phyloP scores from a whole-genome alignment of 1,140 invertebrate genomes.

The Dendrolimus punctatus region DNA sequence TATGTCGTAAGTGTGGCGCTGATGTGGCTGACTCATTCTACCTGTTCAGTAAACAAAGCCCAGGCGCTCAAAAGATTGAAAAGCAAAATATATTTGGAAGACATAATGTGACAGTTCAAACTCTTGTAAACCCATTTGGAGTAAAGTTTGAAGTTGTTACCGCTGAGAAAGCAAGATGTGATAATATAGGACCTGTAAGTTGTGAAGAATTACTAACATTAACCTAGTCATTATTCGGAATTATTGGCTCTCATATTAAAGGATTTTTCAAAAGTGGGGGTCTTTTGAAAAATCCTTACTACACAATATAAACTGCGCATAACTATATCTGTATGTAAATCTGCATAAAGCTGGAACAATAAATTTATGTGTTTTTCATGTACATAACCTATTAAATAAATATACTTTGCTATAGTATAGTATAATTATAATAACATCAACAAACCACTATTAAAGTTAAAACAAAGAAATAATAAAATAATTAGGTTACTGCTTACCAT shows the following conservation, averaged over 20 bases:
- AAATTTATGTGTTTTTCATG: no score
- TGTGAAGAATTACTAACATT: slow-evolving; percentile 4
- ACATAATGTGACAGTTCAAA: slow-evolving; percentile 64
- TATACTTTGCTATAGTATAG: no score
- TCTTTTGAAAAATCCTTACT: no score
- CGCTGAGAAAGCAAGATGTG: slow-evolving; percentile 64
- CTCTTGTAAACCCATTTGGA: slow-evolving; percentile 68
- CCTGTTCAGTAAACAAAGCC: slow-evolving; percentile 63
- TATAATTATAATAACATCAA: no score
- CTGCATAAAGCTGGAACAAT: no score
- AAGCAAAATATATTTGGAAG: slow-evolving; percentile 69
- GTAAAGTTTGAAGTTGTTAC: slow-evolving; percentile 67
- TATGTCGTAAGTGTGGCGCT: slow-evolving; percentile 70
- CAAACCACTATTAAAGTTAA: no score
- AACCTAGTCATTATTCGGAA: background rate
- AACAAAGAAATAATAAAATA: no score
- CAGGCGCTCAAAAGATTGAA: slow-evolving; percentile 47
- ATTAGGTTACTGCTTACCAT: no score
- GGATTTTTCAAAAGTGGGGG: background rate
- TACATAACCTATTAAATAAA: no score
- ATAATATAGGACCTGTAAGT: slow-evolving; percentile 61
- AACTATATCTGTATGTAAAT: no score
- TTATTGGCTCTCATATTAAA: background rate
- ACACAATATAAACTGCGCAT: no score
- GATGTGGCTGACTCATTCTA: slow-evolving; percentile 68